Conservation (phyloP, 1,140 invertebrate genomes). For the Cydia amplana region DNA sequence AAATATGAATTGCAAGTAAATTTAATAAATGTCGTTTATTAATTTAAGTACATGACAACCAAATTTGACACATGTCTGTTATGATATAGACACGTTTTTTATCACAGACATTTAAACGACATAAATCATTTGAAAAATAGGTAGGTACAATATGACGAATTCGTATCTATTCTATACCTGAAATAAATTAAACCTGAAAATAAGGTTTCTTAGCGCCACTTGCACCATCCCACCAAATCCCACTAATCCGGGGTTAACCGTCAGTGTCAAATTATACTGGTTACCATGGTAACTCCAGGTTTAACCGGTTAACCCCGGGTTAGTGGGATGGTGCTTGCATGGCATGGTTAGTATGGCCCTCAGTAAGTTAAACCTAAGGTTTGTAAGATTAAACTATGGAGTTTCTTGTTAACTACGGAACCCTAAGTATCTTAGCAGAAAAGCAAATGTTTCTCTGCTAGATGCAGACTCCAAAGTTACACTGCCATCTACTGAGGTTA, state of each 20-base stretch:
- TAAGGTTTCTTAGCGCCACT: too few relatives aligned
- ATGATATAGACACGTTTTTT: neutral
- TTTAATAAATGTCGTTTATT: conserved; percentile 6
- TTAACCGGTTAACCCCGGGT: too few relatives aligned
- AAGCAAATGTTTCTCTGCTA: neutral
- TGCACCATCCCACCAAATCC: too few relatives aligned
- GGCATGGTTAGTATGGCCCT: too few relatives aligned
- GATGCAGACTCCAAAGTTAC: neutral
- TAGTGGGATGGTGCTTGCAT: too few relatives aligned
- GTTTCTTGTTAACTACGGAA: neutral
- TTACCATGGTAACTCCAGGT: too few relatives aligned
- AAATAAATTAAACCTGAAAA: too few relatives aligned
- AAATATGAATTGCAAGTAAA: neutral
- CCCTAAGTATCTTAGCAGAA: neutral
- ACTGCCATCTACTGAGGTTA: neutral
- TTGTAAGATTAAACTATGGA: neutral
- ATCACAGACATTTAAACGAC: neutral
- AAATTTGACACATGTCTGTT: conserved; percentile 7
- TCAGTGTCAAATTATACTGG: too few relatives aligned
- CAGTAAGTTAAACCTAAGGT: too few relatives aligned
- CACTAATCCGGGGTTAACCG: too few relatives aligned
- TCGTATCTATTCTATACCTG: too few relatives aligned
- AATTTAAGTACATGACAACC: conserved; percentile 19
- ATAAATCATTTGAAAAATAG: neutral
- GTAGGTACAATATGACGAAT: neutral